Conservation (phyloP, 2,113 vertebrate species). For the Ranitomeya variabilis region DNA sequence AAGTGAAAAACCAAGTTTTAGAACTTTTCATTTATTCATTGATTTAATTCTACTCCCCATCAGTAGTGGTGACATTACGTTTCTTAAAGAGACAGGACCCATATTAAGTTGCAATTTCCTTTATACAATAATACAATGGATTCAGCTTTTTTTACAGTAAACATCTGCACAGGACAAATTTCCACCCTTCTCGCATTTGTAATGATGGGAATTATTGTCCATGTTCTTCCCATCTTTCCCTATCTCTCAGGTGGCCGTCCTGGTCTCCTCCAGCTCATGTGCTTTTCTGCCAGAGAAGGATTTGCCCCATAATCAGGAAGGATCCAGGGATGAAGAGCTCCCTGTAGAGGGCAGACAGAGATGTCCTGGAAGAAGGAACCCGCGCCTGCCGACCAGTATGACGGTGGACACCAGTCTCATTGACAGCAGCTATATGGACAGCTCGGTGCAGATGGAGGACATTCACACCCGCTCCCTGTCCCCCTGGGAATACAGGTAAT, state of each 20-base stretch:
- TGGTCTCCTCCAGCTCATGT: neutral
- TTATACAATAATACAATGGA: too few relatives aligned
- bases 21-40: too few relatives aligned
- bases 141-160: too few relatives aligned
- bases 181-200: too few relatives aligned
- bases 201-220: too few relatives aligned
- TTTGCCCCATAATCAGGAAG: neutral
- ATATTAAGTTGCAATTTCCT: too few relatives aligned
- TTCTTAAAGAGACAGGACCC: too few relatives aligned
- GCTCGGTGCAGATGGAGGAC: neutral
- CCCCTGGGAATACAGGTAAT: slow-evolving; percentile 35
- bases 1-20: too few relatives aligned
- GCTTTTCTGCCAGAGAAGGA: slow-evolving; percentile 9
- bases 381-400: neutral
- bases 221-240: neutral
- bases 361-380: neutral
- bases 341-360: neutral
- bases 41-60: too few relatives aligned
- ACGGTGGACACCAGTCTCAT: slow-evolving; percentile 9
- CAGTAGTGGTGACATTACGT: too few relatives aligned
- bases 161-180: too few relatives aligned
- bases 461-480: slow-evolving; percentile 25
- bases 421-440: neutral
- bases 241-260: neutral
- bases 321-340: neutral